Base-by-base conservation (phyloP, 2,113 vertebrate species). In the Leptodactylus fuscus region DNA sequence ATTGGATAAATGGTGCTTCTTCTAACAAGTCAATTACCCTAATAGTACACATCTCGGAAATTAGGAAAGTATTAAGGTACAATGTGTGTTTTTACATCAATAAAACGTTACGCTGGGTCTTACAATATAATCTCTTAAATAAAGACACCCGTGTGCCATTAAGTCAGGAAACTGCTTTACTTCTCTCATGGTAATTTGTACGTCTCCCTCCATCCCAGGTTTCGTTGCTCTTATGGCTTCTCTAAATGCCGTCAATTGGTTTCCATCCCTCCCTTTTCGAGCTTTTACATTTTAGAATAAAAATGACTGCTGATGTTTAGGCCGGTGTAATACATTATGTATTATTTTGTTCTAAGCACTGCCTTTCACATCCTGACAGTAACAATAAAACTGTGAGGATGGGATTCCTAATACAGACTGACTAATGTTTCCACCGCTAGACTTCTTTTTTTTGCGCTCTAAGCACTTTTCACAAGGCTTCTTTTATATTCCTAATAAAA, bases 401-500 rank as follows among this genome's bases (percentile, higher is more conserved):
- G 96, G 96, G 96, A 97, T 98, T 96, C 96, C 96, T 96, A 98
- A 99, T 97, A 98, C 97, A 99, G 97, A 98, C 96, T 97, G 97
- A 98, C 96, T 98, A 97, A 98, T 98, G 96, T 95, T 95, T 93
- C 93, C 94, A 92, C 90, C 93, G 91, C 91, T 91, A 91, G 94
- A 94, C 90, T 93, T 92, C 89, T 90, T 91, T 93, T 92, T 96
- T 97, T 90, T 98, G 97, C 97, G 93, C 95, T 92, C 95, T 97
- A 97, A 98, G 97, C 98, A 97, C 94, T 98, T 97, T 95, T 96
- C 92, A 93, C 95, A 96, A 95, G 94, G 95, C 96, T 96, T 94
- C 95, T 95, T 96, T 95, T 96, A 95, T 96, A 96, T 95, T 94
- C 94, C 97, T 98, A 98, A 98, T 99, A 97, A 95, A 95, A 95